Evolutionary conservation across 2,113 vertebrate genomes (phyloP), one percentile per base, ranked within the genome.

Genomic region (Sardina pilchardus): DNA sequence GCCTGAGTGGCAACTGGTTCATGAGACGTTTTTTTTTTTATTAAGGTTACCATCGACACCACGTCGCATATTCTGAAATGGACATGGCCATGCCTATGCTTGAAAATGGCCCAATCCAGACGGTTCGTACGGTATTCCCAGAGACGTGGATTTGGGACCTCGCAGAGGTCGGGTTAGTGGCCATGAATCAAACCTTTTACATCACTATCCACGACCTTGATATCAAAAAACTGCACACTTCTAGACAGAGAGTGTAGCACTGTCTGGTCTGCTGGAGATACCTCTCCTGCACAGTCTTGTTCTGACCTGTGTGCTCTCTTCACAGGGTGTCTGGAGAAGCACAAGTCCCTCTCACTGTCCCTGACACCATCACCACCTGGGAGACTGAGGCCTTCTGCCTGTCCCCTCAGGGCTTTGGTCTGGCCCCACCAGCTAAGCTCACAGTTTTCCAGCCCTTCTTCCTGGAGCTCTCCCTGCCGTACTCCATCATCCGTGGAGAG

Each of bases 301-400:
- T 47, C 8, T 47, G 45, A 47, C 45, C 45, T 59, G 53, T 59
- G 53, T 81, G 24, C 56, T 86, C 12, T 81, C 5, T 78, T 83
- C 82, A 10, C 90, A 98, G 97, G 83, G 88, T 89, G 0, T 90
- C 94, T 30, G 97, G 97, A 39, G 85, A 44, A 71, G 91, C 91
- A 81, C 89, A 95, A 3, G 7, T 96, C 30, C 48, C 82, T 67
- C 71, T 96, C 30, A 96, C 88, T 0, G 93, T 94, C 71, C 97
- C 97, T 0, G 96, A 97, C 89, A 96, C 96, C 85, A 97, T 98
- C 93, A 98, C 97, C 8, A 94, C 96, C n/a, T 98, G 97, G 97
- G 96, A 95, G 88, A 96, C 95, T 0, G 95, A 95, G 84, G 92
- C 93, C 21, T 94, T 97, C 92, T 98, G 97, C 91, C 90, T 96